Evolutionary conservation across 1,140 invertebrate species (phyloP), one percentile per base, ranked within the genome.

Genomic region (Gryllus bimaculatus): DNA sequence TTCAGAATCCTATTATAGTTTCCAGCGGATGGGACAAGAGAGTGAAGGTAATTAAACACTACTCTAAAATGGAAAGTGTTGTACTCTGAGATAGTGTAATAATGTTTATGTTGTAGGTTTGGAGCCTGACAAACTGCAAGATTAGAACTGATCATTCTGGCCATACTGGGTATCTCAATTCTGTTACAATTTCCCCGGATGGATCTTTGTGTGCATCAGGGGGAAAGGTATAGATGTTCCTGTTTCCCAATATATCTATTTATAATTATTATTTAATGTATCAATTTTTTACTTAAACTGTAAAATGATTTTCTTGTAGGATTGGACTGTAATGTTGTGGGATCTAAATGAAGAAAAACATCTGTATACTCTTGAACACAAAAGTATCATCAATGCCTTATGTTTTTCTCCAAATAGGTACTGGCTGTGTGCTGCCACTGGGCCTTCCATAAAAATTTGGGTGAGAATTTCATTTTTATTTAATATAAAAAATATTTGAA

Each of bases 371-470:
- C 89, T 99, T 82, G 96, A 99, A 84, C 98, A 99, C 86, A 98
- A 97, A 86, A 97, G 99, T 84, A 96, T 96, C 84, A 99, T 99
- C 87, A 99, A 97, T 84, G 94, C 98, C 8, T 88, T 99, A 81
- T 97, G 96, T 91, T 99, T 99, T 92, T 98, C 96, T 83, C 98
- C 98, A 77, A 99, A 99, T 88, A 93, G 98, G 86, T 99, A 99
- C 86, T 99, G 98, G 98, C 90, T 99, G 20, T 99, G 98, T 88
- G 98, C 98, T 84, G 98, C 98, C 18, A 98, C 95, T 85, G 98
- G 98, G 83, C 96, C 98, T 79, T 95, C 93, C 82, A 99, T 99
- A 85, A 99, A 98, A 88, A 99, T 99, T 85, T 99, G 98, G 98
- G 93, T 89, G 86, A 84, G 86, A 15, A 21, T 78, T 78, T 54